Conservation (phyloP, 2,797 vertebrate species). For the Sarcophilus harrisii region DNA sequence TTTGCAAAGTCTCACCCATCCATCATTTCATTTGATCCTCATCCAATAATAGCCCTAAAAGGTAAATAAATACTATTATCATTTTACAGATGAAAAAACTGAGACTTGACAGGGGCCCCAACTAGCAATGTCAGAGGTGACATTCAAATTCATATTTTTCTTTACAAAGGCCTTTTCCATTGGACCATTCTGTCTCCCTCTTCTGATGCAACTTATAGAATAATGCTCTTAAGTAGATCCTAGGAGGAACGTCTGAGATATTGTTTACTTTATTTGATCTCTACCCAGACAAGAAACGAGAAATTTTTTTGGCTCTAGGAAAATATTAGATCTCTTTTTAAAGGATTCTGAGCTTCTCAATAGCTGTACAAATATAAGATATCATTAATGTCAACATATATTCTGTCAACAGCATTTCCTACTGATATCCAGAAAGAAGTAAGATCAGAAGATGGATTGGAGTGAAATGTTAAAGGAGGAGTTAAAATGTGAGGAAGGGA, state of each 20-base stretch:
- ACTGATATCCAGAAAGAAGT: background rate
- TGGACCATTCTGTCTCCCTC: background rate
- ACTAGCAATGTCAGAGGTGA: background rate
- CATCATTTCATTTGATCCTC: background rate
- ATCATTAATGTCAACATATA: background rate
- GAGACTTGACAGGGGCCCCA: background rate
- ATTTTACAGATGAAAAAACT: background rate
- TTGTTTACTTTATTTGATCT: background rate
- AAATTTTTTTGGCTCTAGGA: background rate
- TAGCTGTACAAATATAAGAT: background rate
- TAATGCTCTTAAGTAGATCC: background rate
- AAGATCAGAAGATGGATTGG: accelerated
- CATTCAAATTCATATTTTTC: background rate
- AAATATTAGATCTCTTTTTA: background rate
- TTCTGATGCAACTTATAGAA: background rate
- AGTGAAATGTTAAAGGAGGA: background rate
- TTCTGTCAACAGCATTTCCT: background rate
- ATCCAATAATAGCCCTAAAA: background rate
- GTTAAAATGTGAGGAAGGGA: background rate
- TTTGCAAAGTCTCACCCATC: background rate
- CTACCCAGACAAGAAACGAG: background rate
- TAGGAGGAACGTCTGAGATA: background rate
- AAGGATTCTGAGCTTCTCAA: background rate
- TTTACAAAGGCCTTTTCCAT: background rate
- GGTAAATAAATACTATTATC: background rate